Conservation (phyloP, 2,888 invertebrate genomes). For the Urechis unicinctus region DNA sequence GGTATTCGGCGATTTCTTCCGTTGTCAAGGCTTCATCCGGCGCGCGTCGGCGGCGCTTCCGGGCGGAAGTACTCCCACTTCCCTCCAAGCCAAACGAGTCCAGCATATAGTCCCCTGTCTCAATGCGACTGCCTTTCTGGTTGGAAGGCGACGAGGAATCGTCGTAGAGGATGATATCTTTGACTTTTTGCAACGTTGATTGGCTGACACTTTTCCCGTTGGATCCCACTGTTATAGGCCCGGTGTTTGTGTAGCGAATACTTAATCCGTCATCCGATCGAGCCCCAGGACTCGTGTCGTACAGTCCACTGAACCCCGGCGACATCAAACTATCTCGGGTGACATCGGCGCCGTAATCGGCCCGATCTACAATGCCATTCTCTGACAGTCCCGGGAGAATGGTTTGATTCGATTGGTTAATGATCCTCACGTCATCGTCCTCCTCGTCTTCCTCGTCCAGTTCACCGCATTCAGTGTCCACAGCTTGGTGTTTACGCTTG, state of each 20-base stretch:
- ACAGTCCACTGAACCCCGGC: neutral
- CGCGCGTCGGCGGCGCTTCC: slow-evolving; percentile 19
- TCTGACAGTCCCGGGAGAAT: neutral
- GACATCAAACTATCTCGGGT: slow-evolving; percentile 6
- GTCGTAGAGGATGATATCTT: slow-evolving; percentile 22
- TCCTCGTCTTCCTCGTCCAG: neutral
- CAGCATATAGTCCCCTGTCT: slow-evolving; percentile 22
- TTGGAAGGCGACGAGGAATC: slow-evolving; percentile 16
- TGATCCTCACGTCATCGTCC: neutral
- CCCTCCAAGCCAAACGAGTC: slow-evolving; percentile 21
- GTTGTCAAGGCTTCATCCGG: slow-evolving; percentile 21
- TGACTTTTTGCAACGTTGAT: slow-evolving; percentile 13
- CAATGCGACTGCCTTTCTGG: slow-evolving; percentile 17
- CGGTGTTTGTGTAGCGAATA: slow-evolving; percentile 17
- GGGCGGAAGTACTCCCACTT: too few relatives aligned
- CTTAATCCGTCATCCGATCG: slow-evolving; percentile 12
- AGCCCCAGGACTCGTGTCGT: neutral
- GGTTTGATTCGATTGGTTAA: neutral
- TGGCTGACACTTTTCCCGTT: slow-evolving; percentile 19
- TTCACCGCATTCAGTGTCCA: neutral
- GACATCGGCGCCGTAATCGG: neutral
- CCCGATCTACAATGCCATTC: neutral
- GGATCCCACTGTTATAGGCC: slow-evolving; percentile 17
- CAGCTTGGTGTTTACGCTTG: neutral
- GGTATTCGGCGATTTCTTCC: slow-evolving; percentile 25